phyloP scores from a whole-genome alignment of 2,888 invertebrate species.

The Dryomyza anilis region DNA sequence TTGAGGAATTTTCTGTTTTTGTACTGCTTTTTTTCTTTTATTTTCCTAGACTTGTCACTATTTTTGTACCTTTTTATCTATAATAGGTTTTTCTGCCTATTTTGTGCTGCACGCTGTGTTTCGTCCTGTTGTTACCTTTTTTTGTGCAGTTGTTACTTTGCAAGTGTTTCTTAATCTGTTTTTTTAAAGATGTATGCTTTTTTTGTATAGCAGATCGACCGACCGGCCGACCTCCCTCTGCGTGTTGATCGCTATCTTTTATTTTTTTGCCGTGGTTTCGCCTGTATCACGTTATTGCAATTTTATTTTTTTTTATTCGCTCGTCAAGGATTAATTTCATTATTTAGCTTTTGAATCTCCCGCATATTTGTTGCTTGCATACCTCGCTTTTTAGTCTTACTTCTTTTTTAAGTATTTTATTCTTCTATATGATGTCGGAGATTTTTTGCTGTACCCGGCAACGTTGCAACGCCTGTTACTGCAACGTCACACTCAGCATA shows the following conservation, averaged over 20 bases:
- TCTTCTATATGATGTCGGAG: conserved; percentile 16
- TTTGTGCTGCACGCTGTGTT: conserved; percentile 28
- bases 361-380: conserved; percentile 44
- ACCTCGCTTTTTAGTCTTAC: conserved; percentile 22
- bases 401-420: conserved; percentile 19
- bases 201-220: not conserved
- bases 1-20: not conserved
- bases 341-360: conserved; percentile 52
- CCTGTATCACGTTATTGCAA: conserved; percentile 34
- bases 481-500: conserved; percentile 35
- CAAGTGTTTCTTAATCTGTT: conserved; percentile 24
- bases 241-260: too few species aligned
- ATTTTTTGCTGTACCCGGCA: too few species aligned
- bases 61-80: conserved; percentile 7
- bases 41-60: conserved; percentile 4
- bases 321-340: conserved; percentile 60
- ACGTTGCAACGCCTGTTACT: conserved; percentile 16
- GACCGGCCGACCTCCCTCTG: not conserved
- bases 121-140: conserved; percentile 14
- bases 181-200: not conserved
- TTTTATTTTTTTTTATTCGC: conserved; percentile 17
- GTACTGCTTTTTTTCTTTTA: conserved; percentile 5
- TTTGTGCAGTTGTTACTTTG: conserved; percentile 23
- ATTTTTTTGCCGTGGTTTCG: not conserved
- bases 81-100: conserved; percentile 22